phyloP scores from a whole-genome alignment of 2,113 vertebrate species.

The Apodemus speciosus region DNA sequence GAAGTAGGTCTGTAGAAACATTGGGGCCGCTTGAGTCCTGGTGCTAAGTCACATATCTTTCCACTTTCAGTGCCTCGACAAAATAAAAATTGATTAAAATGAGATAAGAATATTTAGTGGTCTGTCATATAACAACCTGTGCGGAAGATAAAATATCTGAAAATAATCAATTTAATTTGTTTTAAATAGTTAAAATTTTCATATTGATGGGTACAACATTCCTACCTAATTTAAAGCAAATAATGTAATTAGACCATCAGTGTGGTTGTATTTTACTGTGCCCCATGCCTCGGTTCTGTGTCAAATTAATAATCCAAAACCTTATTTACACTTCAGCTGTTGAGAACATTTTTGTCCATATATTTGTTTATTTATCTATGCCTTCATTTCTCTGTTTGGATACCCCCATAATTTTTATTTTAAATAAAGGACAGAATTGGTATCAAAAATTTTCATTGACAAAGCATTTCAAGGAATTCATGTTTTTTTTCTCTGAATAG shows the following conservation, averaged over 20 bases:
- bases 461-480: neutral
- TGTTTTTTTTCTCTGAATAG: neutral
- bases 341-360: neutral
- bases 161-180: neutral
- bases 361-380: neutral
- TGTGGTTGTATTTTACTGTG: neutral
- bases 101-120: neutral
- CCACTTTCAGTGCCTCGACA: rapidly evolving
- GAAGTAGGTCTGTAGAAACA: neutral
- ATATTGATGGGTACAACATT: neutral
- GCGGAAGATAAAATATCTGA: neutral
- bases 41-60: neutral
- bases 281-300: rapidly evolving
- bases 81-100: too few species aligned
- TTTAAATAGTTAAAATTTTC: neutral
- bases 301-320: neutral
- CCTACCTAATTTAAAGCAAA: neutral
- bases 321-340: too few species aligned
- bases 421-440: neutral
- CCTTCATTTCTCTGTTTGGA: neutral
- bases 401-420: neutral
- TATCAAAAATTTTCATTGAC: neutral
- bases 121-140: neutral
- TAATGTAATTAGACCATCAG: neutral
- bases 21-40: neutral